phyloP scores from a whole-genome alignment of 2,888 invertebrate genomes.

The Oxycera nigricornis region DNA sequence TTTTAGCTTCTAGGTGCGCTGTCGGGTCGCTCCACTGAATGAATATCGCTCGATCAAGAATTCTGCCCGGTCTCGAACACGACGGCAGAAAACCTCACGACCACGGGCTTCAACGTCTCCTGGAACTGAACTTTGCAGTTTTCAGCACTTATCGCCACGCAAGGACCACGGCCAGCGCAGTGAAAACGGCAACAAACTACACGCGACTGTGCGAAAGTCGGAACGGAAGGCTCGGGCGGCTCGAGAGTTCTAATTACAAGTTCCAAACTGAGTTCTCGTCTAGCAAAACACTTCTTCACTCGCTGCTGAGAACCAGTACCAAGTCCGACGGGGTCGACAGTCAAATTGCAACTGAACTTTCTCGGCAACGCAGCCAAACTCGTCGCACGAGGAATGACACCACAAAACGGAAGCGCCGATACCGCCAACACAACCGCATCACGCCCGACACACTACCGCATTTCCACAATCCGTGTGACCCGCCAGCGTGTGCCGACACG shows the following conservation, averaged over 20 bases:
- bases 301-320: conserved; percentile 31
- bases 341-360: conserved; percentile 56
- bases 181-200: neutral
- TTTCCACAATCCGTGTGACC: neutral
- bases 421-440: conserved; percentile 52
- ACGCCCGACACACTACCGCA: conserved; percentile 61
- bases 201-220: neutral
- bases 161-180: conserved; percentile 2
- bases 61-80: conserved; percentile 29
- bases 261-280: neutral
- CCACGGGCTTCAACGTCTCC: neutral
- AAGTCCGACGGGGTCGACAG: conserved; percentile 56
- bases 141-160: conserved; percentile 20
- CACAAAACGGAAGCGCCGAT: conserved; percentile 48
- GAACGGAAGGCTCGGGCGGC: conserved; percentile 2
- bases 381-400: conserved; percentile 25
- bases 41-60: conserved; percentile 13
- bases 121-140: conserved; percentile 24
- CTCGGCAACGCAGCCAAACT: conserved; percentile 15
- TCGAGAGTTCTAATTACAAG: conserved; percentile 23
- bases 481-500: conserved; percentile 7
- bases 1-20: conserved; percentile 42
- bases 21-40: conserved; percentile 13
- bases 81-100: conserved; percentile 1
- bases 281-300: conserved; percentile 10